These are phyloP conservation scores for Plestiodon gilberti DNA, from an alignment of 2,113 vertebrate species.

Conservation along the genomic window DNA sequence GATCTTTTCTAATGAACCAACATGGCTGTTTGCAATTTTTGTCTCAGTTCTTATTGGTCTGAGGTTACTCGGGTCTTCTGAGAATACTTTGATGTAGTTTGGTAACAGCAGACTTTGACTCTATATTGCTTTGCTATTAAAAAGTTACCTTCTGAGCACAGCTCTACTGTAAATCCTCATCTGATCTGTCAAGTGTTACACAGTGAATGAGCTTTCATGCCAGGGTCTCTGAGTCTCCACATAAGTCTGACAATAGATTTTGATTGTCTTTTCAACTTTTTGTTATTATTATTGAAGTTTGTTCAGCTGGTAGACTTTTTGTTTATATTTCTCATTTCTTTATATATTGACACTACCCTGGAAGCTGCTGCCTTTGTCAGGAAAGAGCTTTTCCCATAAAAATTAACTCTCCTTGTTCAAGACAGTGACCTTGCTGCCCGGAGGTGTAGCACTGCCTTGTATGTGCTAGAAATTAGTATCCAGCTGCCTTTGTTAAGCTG, in stretches of 20 bases:
- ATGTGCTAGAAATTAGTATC: conserved; percentile 1
- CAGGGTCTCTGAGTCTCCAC: background rate
- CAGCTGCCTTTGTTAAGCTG: background rate
- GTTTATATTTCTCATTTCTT: background rate
- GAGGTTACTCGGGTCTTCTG: background rate
- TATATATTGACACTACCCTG: background rate
- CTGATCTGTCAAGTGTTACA: background rate
- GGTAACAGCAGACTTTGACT: background rate
- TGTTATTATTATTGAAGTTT: background rate
- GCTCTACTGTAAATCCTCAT: background rate
- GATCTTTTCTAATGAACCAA: no score
- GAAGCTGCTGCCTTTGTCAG: background rate
- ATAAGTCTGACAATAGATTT: background rate
- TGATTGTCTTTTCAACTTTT: background rate
- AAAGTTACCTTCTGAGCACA: background rate
- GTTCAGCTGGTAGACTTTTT: background rate
- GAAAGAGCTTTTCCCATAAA: background rate
- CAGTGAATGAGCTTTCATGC: background rate
- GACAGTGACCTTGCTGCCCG: no score
- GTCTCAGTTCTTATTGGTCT: background rate
- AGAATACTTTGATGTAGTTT: background rate
- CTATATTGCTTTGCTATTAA: accelerated
- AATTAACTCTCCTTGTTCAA: background rate
- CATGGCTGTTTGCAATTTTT: no score
- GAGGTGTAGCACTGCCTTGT: background rate